These are phyloP conservation scores for Apodemia hepburni DNA, from an alignment of 2,888 invertebrate genomes.

Conservation along the genomic window DNA sequence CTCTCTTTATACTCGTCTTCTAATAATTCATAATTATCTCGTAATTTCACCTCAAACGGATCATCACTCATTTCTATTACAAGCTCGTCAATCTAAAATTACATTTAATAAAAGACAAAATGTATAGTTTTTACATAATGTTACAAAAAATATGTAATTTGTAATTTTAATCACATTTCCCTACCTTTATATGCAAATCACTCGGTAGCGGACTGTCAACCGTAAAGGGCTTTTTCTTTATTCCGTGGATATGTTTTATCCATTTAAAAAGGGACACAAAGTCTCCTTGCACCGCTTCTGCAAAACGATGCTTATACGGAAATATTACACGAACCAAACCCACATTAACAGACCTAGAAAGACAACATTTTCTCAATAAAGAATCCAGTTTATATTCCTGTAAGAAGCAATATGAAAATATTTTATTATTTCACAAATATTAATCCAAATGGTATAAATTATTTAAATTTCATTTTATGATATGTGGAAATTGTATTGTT, in stretches of 20 bases:
- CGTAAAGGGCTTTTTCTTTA: conserved; percentile 85
- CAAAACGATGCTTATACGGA: conserved; percentile 93
- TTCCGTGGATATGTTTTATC: conserved; percentile 91
- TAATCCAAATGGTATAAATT: too few species aligned
- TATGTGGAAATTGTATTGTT: background rate
- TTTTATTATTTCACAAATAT: too few species aligned
- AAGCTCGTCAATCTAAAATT: conserved; percentile 88
- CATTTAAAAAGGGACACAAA: conserved; percentile 96
- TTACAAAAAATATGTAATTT: background rate
- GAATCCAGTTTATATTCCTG: too few species aligned
- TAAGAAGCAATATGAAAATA: too few species aligned
- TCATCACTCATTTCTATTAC: conserved; percentile 97
- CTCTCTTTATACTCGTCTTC: conserved; percentile 98
- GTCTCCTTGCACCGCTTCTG: conserved; percentile 93
- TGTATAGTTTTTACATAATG: background rate
- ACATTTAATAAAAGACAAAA: background rate
- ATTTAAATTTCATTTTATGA: too few species aligned
- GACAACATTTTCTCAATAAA: background rate
- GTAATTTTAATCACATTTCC: background rate
- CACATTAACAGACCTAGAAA: conserved; percentile 77
- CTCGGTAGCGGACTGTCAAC: conserved; percentile 88
- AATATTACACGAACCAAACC: conserved; percentile 86
- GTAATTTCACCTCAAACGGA: conserved; percentile 97
- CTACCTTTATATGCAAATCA: conserved; percentile 92
- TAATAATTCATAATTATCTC: conserved; percentile 96